Evolutionary conservation across 2,797 vertebrate genomes (phyloP), one percentile per base, ranked within the genome.

Genomic region (Bryconaethiops microstoma): DNA sequence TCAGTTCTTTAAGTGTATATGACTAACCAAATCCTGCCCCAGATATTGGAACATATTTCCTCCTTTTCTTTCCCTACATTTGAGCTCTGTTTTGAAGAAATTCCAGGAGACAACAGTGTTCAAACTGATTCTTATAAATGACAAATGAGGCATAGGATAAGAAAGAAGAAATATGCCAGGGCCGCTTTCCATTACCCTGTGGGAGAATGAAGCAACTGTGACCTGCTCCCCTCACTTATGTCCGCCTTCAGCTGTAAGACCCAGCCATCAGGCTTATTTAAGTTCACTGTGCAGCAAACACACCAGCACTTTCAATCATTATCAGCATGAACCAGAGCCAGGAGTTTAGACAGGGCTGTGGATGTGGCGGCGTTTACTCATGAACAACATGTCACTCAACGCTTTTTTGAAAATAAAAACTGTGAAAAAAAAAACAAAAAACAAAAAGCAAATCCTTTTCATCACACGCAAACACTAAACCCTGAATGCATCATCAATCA

Each of bases 251-350:
- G 69, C 68, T 63, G 57, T 50, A 84, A 52, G 70, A 64, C 75
- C 10, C 42, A 29, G 69, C 79, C 76, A 83, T 82, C 63, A 52
- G 64, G 48, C 67, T 83, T 64, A 74, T 82, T 85, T 79, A 74
- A 69, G 78, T 75, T 65, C 21, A n/a, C 68, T 60, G 55, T 77
- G 54, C 65, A 67, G 35, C 39, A 10, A 55, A 50, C 40, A 74
- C 25, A 84, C 54, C 4, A 68, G 19, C 39, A 75, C 72, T 63
- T 81, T 55, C 35, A 74, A 45, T 65, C 60, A 70, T 83, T 79
- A 83, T 21, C 14, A 23, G 40, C 35, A 70, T 67, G 29, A 77
- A 70, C 67, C 48, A 39, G 59, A 68, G 72, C 29, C 39, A 13
- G 52, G 74, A 59, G 45, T 75, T 74, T 57, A 63, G n/a, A 81